Evolutionary conservation across 2,888 invertebrate species (phyloP).

Genomic region (Lysandra bellargus): DNA sequence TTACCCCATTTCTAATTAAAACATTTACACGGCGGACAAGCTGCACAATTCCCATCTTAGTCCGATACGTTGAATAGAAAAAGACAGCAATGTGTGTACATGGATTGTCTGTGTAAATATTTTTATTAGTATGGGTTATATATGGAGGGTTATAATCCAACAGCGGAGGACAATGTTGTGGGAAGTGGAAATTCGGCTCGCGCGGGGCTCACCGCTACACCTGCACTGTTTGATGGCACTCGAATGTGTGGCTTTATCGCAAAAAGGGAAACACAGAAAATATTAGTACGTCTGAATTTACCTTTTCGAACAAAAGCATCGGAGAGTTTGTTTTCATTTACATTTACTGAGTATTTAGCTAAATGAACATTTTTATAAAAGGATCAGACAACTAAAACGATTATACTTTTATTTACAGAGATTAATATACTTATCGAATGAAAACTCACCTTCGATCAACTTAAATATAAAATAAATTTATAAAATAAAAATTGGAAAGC

Average conservation of each 20-base stretch:
- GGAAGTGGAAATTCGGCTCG: slow-evolving; percentile 34
- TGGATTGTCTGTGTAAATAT: background rate
- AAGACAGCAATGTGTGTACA: background rate
- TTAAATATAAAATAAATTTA: slow-evolving; percentile 26
- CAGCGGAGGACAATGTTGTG: slow-evolving; percentile 56
- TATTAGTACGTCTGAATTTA: slow-evolving; percentile 3
- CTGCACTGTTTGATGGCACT: slow-evolving; percentile 62
- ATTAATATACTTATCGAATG: slow-evolving; percentile 21
- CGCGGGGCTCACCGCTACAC: slow-evolving; percentile 6
- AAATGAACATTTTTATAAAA: slow-evolving; percentile 22
- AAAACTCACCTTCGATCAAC: slow-evolving; percentile 2
- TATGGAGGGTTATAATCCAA: slow-evolving; percentile 47
- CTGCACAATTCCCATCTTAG: background rate
- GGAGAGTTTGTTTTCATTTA: slow-evolving; percentile 5
- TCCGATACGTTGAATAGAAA: background rate
- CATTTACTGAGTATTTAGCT: slow-evolving; percentile 20
- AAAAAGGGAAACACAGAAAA: slow-evolving; percentile 1
- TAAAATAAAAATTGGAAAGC: slow-evolving; percentile 2
- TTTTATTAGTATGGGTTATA: background rate
- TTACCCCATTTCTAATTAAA: slow-evolving; percentile 37
- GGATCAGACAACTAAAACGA: slow-evolving; percentile 20
- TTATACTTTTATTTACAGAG: slow-evolving; percentile 26
- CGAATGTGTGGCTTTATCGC: slow-evolving; percentile 57
- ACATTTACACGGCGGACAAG: background rate
- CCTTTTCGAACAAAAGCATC: background rate